Evolutionary conservation across 2,888 invertebrate species (phyloP), one percentile per base, ranked within the genome.

Genomic region (Gari tellinella): DNA sequence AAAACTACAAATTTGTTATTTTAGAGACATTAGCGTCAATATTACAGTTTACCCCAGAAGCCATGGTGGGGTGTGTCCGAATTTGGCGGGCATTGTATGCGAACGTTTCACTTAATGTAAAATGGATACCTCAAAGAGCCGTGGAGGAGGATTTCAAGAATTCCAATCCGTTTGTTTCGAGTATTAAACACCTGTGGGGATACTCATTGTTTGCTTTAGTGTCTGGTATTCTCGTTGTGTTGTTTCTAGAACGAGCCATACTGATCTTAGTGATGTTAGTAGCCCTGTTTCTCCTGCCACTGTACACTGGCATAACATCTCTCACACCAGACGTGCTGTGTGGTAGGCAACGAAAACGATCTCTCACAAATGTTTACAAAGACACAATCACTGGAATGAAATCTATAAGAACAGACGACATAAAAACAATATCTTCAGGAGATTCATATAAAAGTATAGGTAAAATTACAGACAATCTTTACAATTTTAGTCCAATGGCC

Each of bases 21-120:
- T 48, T 88, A 7, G 89, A 89, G 72, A 85, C 86, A 0, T 7
- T 87, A 21, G 85, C 87, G 4, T 89, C 89, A 23, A 82, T 88
- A 17, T 46, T 88, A 23, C 89, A 89, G 72, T 88, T 88, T 64
- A 88, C 89, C 15, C 88, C 89, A 0, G 89, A 89, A 68, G 86
- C 87, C 0, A 69, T 89, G 51, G 86, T 88, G 26, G 89, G 89
- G 0, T 84, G 82, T 46, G 87, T 89, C 5, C 83, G 89, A 7
- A 85, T 89, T 4, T 58, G 82, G 14, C 81, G 84, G 17, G 87
- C 88, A 5, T 57, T 86, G 23, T 85, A 86, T 31, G 89, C 86
- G 10, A 88, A 88, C 63, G 57, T 89, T 26, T 82, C 82, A 26
- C 63, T 84, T 1, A 85, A 79, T 48, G 85, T 83, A 7, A 86